Conservation (phyloP, 2,888 invertebrate species). For the Drosophila demipolita region DNA sequence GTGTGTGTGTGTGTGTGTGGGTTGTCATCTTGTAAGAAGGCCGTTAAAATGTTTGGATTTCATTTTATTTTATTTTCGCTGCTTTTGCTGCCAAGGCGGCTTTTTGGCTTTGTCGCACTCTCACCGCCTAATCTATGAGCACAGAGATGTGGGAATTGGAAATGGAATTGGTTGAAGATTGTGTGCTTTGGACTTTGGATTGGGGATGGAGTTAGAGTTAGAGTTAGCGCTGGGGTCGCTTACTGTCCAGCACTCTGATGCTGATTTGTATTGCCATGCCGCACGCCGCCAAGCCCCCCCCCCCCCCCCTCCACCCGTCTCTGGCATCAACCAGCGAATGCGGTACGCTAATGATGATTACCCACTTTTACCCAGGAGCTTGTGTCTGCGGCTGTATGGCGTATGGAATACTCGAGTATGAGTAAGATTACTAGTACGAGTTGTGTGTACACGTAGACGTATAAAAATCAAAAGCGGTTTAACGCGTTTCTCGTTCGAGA, state of each 20-base stretch:
- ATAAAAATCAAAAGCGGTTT: conserved; percentile 80
- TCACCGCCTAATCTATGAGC: conserved; percentile 62
- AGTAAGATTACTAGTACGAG: not conserved
- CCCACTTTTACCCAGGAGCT: conserved; percentile 73
- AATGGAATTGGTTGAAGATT: conserved; percentile 37
- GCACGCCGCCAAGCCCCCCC: conserved; percentile 2
- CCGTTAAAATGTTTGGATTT: conserved; percentile 73
- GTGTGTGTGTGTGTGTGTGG: conserved; percentile 40
- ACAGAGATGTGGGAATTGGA: conserved; percentile 44
- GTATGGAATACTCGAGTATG: not conserved
- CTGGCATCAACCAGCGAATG: conserved; percentile 8
- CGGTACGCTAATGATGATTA: conserved; percentile 72
- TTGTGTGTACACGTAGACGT: conserved; percentile 18
- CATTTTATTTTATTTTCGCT: conserved; percentile 35
- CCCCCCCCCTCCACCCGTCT: not conserved
- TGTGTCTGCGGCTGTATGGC: conserved; percentile 11
- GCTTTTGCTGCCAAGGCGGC: conserved; percentile 52
- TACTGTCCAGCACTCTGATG: conserved; percentile 39
- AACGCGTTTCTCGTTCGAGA: conserved; percentile 73
- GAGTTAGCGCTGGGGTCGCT: conserved; percentile 6
- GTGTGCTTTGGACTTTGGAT: conserved; percentile 15
- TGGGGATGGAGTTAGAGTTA: not conserved
- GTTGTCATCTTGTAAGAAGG: conserved; percentile 53
- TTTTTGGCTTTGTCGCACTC: conserved; percentile 67
- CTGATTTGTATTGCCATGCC: conserved; percentile 65